Evolutionary conservation across 2,888 invertebrate genomes (phyloP).

Genomic region (Cyclophora albipunctata): DNA sequence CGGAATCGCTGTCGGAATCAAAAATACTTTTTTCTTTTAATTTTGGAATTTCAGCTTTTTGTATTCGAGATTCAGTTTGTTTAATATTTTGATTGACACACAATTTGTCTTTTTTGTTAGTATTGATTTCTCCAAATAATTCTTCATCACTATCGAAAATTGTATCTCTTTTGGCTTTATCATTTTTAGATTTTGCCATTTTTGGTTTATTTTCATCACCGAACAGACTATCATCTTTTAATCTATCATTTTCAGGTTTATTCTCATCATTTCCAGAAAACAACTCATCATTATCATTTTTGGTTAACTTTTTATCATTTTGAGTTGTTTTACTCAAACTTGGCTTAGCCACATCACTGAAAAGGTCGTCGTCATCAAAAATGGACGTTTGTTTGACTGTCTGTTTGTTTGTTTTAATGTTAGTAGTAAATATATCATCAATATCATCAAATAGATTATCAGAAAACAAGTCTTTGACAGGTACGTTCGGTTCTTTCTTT

Average conservation of each 20-base stretch:
- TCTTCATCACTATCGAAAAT: conserved; percentile 47
- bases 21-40: conserved; percentile 20
- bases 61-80: conserved; percentile 1
- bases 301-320: neutral
- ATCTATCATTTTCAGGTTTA: too few relatives aligned
- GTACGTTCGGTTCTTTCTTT: conserved; percentile 15
- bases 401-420: conserved; percentile 30
- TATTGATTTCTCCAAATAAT: conserved; percentile 29
- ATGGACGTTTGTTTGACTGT: conserved; percentile 35
- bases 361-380: conserved; percentile 54
- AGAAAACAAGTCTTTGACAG: conserved; percentile 43
- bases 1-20: conserved; percentile 41
- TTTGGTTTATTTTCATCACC: neutral
- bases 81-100: neutral
- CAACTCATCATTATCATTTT: too few relatives aligned
- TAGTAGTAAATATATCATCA: conserved; percentile 58
- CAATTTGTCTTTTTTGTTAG: conserved; percentile 11
- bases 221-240: too few relatives aligned
- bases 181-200: neutral
- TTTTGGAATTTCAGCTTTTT: conserved; percentile 3
- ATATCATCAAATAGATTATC: conserved; percentile 66
- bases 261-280: too few relatives aligned
- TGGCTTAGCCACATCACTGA: conserved; percentile 39
- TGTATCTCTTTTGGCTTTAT: too few relatives aligned
- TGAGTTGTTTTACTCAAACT: conserved; percentile 9